A percentile compares a stretch with the other conserved stretches of the same genome.
Evolutionary conservation across 2,797 vertebrate genomes (phyloP).

Genomic region (Linurgus olivaceus): DNA sequence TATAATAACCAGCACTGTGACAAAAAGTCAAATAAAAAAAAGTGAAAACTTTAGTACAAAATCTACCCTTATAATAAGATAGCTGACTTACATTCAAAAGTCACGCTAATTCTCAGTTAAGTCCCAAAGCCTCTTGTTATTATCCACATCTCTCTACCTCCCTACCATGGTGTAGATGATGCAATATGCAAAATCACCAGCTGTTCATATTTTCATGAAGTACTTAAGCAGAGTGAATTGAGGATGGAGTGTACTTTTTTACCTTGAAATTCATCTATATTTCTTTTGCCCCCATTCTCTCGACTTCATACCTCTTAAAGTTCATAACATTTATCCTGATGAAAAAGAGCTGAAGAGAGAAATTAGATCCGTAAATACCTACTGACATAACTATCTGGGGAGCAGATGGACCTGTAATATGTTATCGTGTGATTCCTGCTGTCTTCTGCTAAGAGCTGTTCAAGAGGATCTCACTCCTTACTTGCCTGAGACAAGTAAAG

Average conservation of each 20-base stretch:
- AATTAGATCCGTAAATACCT: neutral
- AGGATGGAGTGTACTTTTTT: conserved; percentile 10
- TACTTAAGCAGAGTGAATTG: conserved; percentile 27
- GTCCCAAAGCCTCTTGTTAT: conserved; percentile 31
- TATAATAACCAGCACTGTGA: neutral
- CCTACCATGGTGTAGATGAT: neutral
- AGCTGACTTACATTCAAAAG: neutral
- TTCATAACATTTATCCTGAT: conserved; percentile 12
- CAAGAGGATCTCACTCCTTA: neutral
- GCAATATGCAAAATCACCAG: conserved; percentile 53
- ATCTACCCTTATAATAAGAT: neutral
- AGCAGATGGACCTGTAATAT: neutral
- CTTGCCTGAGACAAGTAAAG: neutral
- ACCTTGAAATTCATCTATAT: conserved; percentile 20
- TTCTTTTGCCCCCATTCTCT: neutral
- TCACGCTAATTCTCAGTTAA: conserved; percentile 5
- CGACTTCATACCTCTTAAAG: conserved; percentile 5
- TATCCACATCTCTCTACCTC: neutral
- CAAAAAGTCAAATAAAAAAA: neutral
- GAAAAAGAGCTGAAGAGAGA: conserved; percentile 19
- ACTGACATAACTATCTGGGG: neutral
- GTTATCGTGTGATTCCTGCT: neutral
- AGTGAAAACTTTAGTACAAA: neutral
- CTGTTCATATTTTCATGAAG: conserved; percentile 40
- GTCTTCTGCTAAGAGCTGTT: neutral